These are phyloP conservation scores for Tigriopus japonicus DNA, from an alignment of 1,140 invertebrate species.

Conservation along the genomic window DNA sequence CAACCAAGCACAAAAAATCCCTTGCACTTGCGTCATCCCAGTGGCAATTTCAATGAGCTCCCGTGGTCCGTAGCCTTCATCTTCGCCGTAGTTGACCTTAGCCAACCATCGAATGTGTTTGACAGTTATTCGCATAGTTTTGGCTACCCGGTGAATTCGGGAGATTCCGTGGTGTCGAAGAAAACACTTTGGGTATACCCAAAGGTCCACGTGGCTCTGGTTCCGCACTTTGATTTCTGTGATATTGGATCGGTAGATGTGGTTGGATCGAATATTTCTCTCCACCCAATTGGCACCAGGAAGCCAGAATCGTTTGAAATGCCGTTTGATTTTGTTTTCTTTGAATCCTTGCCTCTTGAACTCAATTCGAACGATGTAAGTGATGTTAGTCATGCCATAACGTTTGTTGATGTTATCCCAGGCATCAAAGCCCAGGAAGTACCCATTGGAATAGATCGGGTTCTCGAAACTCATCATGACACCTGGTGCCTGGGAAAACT, in stretches of 20 bases:
- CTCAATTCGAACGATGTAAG: constrained; percentile 10
- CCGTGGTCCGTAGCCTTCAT: background rate
- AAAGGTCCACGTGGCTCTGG: constrained; percentile 6
- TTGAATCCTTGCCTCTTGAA: background rate
- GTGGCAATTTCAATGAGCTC: constrained; percentile 1
- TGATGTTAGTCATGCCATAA: background rate
- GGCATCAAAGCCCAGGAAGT: background rate
- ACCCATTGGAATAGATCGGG: constrained; percentile 7
- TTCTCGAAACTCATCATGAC: constrained; percentile 5
- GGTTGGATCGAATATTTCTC: background rate
- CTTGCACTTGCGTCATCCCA: background rate
- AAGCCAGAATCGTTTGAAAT: constrained; percentile 1
- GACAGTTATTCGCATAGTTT: constrained; percentile 1
- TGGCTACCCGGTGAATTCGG: constrained; percentile 2
- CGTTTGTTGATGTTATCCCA: background rate
- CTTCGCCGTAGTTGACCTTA: constrained; percentile 1
- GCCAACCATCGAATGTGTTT: constrained; percentile 9
- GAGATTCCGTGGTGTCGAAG: constrained; percentile 7
- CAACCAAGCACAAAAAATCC: constrained; percentile 8
- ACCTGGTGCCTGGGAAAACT: background rate
- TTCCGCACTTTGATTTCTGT: background rate
- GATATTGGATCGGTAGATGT: constrained; percentile 1
- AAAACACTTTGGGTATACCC: constrained; percentile 12
- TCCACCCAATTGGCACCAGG: constrained; percentile 7
- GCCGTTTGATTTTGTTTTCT: constrained; percentile 1